Base-by-base conservation (phyloP, 2,888 invertebrate genomes). In the Arenicola marina region DNA sequence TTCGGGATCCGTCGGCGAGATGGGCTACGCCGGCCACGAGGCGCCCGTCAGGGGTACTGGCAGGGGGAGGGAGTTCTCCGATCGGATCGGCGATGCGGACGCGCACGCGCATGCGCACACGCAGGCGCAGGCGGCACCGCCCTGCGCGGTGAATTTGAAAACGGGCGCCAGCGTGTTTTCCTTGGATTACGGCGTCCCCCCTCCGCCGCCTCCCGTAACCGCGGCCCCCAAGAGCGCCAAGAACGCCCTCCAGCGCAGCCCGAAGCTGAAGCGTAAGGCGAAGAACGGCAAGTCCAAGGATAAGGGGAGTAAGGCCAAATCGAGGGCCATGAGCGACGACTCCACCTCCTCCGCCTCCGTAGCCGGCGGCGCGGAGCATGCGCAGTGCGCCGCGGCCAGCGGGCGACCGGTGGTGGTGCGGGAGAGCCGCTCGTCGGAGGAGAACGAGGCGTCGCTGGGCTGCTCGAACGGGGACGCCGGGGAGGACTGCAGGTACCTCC, bases 81-180 rank as follows among this genome's bases (percentile, higher is more conserved):
- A n/a, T n/a, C n/a, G n/a, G n/a, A n/a, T n/a, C n/a, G n/a, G n/a
- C n/a, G n/a, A n/a, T n/a, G n/a, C n/a, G n/a, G n/a, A n/a, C n/a
- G n/a, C n/a, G n/a, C n/a, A n/a, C n/a, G n/a, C n/a, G n/a, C n/a
- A n/a, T n/a, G n/a, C n/a, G n/a, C n/a, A n/a, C n/a, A n/a, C n/a
- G n/a, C n/a, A n/a, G n/a, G n/a, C n/a, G n/a, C n/a, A n/a, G n/a
- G n/a, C n/a, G n/a, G n/a, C n/a, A n/a, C n/a, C n/a, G n/a, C n/a
- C 75, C 26, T 73, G 71, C 51, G 79, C 78, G 21, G 73, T 78
- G 31, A 78, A 78, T 61, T 62, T 79, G 31, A 80, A 79, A 68
- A 78, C 79, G 24, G 79, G 79, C 43, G 67, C 76, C 54, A 76
- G 75, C 70, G 74, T 80, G 31, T 76, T 81, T 54, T 73, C 76